Base-by-base conservation (phyloP, 1,140 invertebrate species). In the Apis florea region DNA sequence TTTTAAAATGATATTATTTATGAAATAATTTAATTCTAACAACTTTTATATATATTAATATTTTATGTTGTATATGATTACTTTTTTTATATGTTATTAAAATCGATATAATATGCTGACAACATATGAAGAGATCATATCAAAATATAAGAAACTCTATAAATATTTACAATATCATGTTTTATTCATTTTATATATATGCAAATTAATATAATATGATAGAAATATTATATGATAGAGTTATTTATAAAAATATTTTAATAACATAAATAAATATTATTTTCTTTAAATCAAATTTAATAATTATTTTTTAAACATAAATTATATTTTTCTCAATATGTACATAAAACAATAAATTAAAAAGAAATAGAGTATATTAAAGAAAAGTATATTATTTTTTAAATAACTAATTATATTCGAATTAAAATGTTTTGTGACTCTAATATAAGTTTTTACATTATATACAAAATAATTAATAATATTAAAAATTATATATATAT, bases 321-420 rank as follows among this genome's bases (percentile, higher is more conserved):
- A 70, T 68, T 58, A 67, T 77, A 77, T 77, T 77, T 77, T 77
- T 40, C 26, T 51, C 11, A 47, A 59, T 26, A 49, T 78, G 54
- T 77, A 76, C 59, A 66, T 17, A 21, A 68, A 68, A 9, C 13
- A 77, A 69, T 31, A 77, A 21, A 59, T 49, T 58, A 15, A 26
- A 19, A 68, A 54, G 17, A 58, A n/a, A 26, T 1, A 49, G 17
- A 12, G n/a, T n/a, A n/a, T n/a, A n/a, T n/a, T n/a, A n/a, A 61
- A 74, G 21, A 11, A 61, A 63, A 49, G 6, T 26, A 49, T 61
- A 19, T 24, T 13, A 26, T 17, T 9, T 15, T 15, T 53, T 56
- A 40, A 19, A 54, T 53, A 73, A 19, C n/a, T 64, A 73, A 51
- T 54, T 66, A 51, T 73, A 73, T 31, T 51, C 66, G n/a, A n/a